phyloP scores from a whole-genome alignment of 2,888 invertebrate genomes.

The Gortyna flavago region DNA sequence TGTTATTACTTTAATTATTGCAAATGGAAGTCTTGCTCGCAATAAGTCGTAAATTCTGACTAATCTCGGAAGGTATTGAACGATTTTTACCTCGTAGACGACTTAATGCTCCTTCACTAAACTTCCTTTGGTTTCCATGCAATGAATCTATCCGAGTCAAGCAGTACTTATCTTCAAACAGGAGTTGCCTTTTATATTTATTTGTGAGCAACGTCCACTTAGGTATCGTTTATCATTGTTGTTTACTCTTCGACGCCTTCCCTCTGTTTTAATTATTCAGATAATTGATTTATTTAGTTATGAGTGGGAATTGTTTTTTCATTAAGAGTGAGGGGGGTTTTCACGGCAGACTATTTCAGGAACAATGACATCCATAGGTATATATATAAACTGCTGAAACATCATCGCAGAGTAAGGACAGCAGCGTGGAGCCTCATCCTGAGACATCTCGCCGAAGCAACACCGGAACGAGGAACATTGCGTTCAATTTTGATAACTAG shows the following conservation, averaged over 20 bases:
- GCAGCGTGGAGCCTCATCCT: too few species aligned
- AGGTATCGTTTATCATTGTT: constrained; percentile 64
- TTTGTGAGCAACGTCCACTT: constrained; percentile 54
- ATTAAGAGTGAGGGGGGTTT: neutral
- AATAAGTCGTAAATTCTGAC: constrained; percentile 8
- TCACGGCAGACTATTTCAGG: neutral
- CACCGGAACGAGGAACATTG: too few species aligned
- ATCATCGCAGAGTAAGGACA: too few species aligned
- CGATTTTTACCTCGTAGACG: constrained; percentile 13
- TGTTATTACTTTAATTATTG: constrained; percentile 6
- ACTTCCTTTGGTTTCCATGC: constrained; percentile 37
- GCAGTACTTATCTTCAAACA: constrained; percentile 55
- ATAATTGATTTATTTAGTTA: constrained; percentile 46
- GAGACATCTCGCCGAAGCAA: too few species aligned
- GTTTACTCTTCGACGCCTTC: constrained; percentile 53
- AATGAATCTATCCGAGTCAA: constrained; percentile 52
- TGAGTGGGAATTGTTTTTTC: constrained; percentile 15
- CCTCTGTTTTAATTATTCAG: constrained; percentile 46
- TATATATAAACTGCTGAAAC: too few species aligned
- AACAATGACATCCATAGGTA: constrained; percentile 1
- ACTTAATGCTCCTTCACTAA: constrained; percentile 19
- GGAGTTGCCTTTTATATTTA: constrained; percentile 58
- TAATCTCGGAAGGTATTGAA: constrained; percentile 27
- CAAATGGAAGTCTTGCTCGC: constrained; percentile 8
- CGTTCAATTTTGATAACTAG: too few species aligned